phyloP scores from a whole-genome alignment of 2,797 vertebrate genomes.

The Synanceia verrucosa region DNA sequence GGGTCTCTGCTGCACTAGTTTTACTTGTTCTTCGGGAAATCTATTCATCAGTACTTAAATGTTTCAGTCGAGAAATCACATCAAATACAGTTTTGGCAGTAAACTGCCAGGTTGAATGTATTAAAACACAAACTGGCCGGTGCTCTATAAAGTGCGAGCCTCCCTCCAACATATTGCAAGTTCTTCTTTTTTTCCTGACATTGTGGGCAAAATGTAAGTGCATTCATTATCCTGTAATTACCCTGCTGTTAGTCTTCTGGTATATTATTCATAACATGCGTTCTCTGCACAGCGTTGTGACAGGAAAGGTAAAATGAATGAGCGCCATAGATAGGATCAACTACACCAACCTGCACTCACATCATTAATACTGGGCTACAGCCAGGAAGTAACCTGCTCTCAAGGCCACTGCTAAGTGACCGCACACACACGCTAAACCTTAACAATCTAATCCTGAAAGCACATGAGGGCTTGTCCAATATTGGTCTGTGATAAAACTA shows the following conservation, averaged over 20 bases:
- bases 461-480: slow-evolving; percentile 21
- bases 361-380: slow-evolving; percentile 74
- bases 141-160: slow-evolving; percentile 20
- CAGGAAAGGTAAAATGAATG: slow-evolving; percentile 79
- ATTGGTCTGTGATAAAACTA: slow-evolving; percentile 29
- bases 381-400: slow-evolving; percentile 67
- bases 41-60: slow-evolving; percentile 45
- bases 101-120: slow-evolving; percentile 36
- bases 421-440: neutral
- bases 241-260: slow-evolving; percentile 81
- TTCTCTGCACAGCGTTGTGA: slow-evolving; percentile 72
- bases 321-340: slow-evolving; percentile 65
- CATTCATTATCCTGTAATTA: slow-evolving; percentile 87
- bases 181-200: slow-evolving; percentile 61
- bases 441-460: slow-evolving; percentile 14
- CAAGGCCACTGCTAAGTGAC: slow-evolving; percentile 76
- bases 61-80: slow-evolving; percentile 20
- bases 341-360: slow-evolving; percentile 54
- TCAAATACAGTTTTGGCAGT: slow-evolving; percentile 49
- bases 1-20: neutral
- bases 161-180: slow-evolving; percentile 54
- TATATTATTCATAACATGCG: slow-evolving; percentile 82
- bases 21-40: slow-evolving; percentile 25
- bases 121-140: slow-evolving; percentile 35
- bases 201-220: slow-evolving; percentile 81